These are phyloP conservation scores for Achatina immaculata DNA, from an alignment of 1,140 invertebrate genomes.

Conservation along the genomic window DNA sequence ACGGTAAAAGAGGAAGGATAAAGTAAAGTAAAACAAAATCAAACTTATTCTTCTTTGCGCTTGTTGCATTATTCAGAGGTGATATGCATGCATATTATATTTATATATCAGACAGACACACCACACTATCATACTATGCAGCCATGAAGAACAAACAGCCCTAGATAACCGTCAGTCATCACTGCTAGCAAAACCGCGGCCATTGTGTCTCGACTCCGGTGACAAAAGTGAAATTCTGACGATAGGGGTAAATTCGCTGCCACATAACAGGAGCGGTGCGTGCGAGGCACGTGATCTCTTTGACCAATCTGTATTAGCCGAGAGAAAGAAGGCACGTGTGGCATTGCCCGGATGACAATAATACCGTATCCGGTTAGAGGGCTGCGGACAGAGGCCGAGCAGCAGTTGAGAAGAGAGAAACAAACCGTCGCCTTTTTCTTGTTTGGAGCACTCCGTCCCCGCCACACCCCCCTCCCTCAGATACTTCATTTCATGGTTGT, in stretches of 20 bases:
- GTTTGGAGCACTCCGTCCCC: background rate
- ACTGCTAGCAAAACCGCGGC: background rate
- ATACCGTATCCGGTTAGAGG: constrained; percentile 19
- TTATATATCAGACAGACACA: too few relatives aligned
- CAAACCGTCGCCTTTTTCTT: constrained; percentile 17
- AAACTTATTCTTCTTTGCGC: too few relatives aligned
- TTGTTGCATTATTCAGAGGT: too few relatives aligned
- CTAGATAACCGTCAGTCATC: background rate
- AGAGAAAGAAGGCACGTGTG: background rate
- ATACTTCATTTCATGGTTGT: background rate
- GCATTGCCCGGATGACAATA: constrained; percentile 26
- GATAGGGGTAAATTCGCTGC: constrained; percentile 24
- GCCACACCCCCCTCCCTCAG: background rate
- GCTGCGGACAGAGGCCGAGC: background rate
- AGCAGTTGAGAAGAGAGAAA: background rate
- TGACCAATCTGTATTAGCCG: constrained; percentile 19
- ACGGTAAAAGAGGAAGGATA: too few relatives aligned
- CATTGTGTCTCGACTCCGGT: background rate
- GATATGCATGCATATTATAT: too few relatives aligned
- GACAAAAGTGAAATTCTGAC: constrained; percentile 10
- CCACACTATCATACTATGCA: too few relatives aligned
- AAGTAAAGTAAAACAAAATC: too few relatives aligned
- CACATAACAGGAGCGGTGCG: constrained; percentile 15
- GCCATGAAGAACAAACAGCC: too few relatives aligned
- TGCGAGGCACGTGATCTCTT: constrained; percentile 17